A percentile compares a stretch with the other conserved stretches of the same genome.
Conservation (phyloP, 2,888 invertebrate species). For the Polymixis lichenea region DNA sequence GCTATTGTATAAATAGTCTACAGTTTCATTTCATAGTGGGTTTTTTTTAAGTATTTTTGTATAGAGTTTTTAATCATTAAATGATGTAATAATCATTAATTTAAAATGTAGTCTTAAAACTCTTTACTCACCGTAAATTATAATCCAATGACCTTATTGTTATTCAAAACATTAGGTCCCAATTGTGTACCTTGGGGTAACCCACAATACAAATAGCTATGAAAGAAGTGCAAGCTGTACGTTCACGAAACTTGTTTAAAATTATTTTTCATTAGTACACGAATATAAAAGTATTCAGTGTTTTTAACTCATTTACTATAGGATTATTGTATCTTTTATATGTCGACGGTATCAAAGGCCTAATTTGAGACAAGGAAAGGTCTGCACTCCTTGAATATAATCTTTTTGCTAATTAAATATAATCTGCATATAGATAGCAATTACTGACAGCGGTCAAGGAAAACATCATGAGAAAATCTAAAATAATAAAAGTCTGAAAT, state of each 20-base stretch:
- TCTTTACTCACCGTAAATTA: neutral
- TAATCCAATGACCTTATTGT: neutral
- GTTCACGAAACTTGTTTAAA: too few species aligned
- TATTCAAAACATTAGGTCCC: conserved; percentile 9
- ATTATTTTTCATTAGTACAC: neutral
- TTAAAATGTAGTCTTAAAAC: neutral
- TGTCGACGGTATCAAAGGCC: neutral
- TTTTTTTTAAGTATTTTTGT: neutral
- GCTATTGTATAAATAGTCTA: conserved; percentile 8
- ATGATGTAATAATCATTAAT: neutral
- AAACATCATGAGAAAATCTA: too few species aligned
- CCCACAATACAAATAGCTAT: neutral
- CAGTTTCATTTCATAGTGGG: neutral
- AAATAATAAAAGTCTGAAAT: too few species aligned
- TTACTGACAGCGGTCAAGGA: too few species aligned
- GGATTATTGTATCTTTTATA: neutral
- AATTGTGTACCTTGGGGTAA: conserved; percentile 22
- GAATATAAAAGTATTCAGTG: neutral
- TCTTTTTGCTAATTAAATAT: too few species aligned
- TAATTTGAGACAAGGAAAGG: too few species aligned
- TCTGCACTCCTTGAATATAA: too few species aligned
- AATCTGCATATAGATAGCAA: too few species aligned
- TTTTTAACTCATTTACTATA: neutral
- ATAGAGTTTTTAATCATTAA: neutral
- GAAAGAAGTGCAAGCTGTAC: neutral